Base-by-base conservation (phyloP, 2,797 vertebrate genomes). In the Danio aesculapii region DNA sequence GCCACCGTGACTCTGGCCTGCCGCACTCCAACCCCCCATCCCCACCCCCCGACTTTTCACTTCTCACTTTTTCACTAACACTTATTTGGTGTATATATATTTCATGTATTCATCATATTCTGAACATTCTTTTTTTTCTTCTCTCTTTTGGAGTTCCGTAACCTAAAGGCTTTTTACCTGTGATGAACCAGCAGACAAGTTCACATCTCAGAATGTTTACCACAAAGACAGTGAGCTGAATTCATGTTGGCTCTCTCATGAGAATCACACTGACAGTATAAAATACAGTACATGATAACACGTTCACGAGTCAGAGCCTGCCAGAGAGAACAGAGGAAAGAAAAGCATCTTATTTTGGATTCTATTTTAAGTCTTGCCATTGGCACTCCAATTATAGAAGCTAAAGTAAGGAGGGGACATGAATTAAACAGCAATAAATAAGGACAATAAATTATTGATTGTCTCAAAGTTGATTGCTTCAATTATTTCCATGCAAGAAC, bases 301-400 rank as follows among this genome's bases (percentile, higher is more conserved):
- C 83, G n/a, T 21, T 39, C 85, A 83, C 90, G 87, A 83, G 91
- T 91, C 89, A 77, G 69, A 88, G 87, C 92, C 90, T 84, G 92
- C 76, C 86, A 49, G 2, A 53, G 46, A 70, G 53, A 72, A 74
- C 83, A 81, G 75, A 19, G 16, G 68, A 71, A 84, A 87, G 49
- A 82, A 55, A 84, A 87, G 74, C 84, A 75, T 80, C 74, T 49
- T 88, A 75, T 50, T 85, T 91, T 91, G 90, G 88, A 90, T 91
- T 89, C 86, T 91, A 91, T 92, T 93, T 87, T 89, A 72, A 82
- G 53, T 74, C 71, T 84, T 52, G 83, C 86, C 83, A 69, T 53
- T 57, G 84, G 84, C 83, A 73, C 53, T 84, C 74, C 77, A 86
- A 86, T 82, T 84, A 83, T 77, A 82, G 53, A 64, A 76, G 73